phyloP scores from a whole-genome alignment of 2,888 invertebrate genomes.

The Eretmocerus hayati region DNA sequence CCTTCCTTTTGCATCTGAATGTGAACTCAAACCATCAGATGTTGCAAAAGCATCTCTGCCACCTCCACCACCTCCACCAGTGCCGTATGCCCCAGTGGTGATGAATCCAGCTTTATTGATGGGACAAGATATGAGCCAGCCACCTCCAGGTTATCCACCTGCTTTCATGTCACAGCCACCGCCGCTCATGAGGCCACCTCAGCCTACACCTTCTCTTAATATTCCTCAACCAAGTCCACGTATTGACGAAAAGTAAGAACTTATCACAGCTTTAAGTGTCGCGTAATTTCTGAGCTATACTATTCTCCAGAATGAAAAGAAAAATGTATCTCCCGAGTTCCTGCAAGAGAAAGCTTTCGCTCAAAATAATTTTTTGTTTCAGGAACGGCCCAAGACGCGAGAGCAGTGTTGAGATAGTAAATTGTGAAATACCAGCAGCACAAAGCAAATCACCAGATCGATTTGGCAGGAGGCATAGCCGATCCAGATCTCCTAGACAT shows the following conservation, averaged over 20 bases:
- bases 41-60: conserved; percentile 37
- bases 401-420: conserved; percentile 45
- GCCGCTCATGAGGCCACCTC: conserved; percentile 32
- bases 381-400: conserved; percentile 33
- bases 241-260: conserved; percentile 39
- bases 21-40: conserved; percentile 54
- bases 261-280: too few species aligned
- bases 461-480: conserved; percentile 41
- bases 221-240: conserved; percentile 37
- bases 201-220: neutral
- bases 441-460: conserved; percentile 44
- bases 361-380: too few species aligned
- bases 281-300: too few species aligned
- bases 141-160: conserved; percentile 52
- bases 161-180: conserved; percentile 40
- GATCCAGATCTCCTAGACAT: conserved; percentile 43
- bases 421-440: conserved; percentile 41
- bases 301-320: too few species aligned
- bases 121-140: conserved; percentile 49
- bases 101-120: conserved; percentile 38
- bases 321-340: neutral
- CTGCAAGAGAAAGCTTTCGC: too few species aligned
- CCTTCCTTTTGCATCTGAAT: conserved; percentile 60
- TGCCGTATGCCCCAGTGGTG: conserved; percentile 21
- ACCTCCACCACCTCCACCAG: conserved; percentile 19